These are phyloP conservation scores for Riparia riparia DNA, from an alignment of 2,113 vertebrate species.

Conservation along the genomic window DNA sequence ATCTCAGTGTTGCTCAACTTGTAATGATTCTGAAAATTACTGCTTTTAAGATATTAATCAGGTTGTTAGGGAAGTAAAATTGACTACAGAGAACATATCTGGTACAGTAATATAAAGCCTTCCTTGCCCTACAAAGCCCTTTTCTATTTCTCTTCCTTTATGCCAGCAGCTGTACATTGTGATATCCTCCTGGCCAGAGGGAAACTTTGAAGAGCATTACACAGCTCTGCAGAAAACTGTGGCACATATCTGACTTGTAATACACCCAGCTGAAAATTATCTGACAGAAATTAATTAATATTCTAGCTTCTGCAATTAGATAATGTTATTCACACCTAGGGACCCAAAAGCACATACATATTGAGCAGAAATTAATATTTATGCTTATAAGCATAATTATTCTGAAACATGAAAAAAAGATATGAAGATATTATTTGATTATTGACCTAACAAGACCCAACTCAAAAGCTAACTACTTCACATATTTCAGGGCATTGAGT, in stretches of 20 bases:
- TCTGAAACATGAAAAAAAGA: constrained; percentile 36
- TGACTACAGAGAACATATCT: not conserved
- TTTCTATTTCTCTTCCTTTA: not conserved
- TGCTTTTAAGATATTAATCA: not conserved
- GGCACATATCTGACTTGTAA: constrained; percentile 40
- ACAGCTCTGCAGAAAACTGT: constrained; percentile 47
- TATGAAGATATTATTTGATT: constrained; percentile 50
- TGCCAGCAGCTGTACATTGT: not conserved
- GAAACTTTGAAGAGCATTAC: constrained; percentile 21
- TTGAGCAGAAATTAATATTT: constrained; percentile 73
- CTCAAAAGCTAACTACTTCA: constrained; percentile 34
- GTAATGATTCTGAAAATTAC: not conserved
- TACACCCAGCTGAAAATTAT: constrained; percentile 40
- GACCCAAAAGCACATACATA: constrained; percentile 48
- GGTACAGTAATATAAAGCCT: not conserved
- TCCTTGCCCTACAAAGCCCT: not conserved
- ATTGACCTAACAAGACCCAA: constrained; percentile 52
- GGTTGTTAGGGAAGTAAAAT: not conserved
- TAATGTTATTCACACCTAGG: constrained; percentile 68
- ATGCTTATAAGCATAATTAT: constrained; percentile 61
- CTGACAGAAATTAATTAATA: constrained; percentile 65
- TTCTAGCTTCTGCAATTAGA: constrained; percentile 55
- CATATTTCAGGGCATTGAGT: constrained; percentile 25
- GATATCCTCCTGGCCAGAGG: constrained; percentile 4
- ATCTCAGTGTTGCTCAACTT: not conserved